Conservation (phyloP, 1,140 invertebrate species). For the Chionoecetes opilio region DNA sequence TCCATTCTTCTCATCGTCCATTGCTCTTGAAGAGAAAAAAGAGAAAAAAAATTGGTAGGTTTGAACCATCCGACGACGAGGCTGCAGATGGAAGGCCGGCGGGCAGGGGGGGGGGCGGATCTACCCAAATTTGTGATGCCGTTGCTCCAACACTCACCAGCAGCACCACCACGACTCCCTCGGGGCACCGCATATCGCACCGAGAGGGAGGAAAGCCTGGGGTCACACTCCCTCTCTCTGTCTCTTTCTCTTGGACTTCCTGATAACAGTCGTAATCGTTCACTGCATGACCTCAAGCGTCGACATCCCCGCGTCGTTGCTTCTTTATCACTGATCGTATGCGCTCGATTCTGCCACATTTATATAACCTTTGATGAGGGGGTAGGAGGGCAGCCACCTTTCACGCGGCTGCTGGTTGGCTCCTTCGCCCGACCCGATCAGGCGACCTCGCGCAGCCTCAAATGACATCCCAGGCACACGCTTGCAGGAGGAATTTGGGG, state of each 20-base stretch:
- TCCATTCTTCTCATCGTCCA: too few relatives aligned
- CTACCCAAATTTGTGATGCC: too few relatives aligned
- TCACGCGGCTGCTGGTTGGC: slow-evolving; percentile 12
- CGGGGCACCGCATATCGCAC: neutral
- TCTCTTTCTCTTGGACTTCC: neutral
- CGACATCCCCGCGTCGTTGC: neutral
- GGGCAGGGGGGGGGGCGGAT: neutral
- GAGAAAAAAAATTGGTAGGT: too few relatives aligned
- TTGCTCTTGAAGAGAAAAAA: too few relatives aligned
- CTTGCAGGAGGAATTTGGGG: neutral
- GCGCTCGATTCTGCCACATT: slow-evolving; percentile 12
- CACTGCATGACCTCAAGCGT: slow-evolving; percentile 24
- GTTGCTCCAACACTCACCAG: neutral
- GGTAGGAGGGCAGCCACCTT: neutral
- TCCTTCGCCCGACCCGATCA: neutral
- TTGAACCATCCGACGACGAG: neutral
- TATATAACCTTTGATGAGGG: neutral
- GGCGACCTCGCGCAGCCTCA: neutral
- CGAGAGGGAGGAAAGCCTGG: neutral
- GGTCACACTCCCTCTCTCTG: neutral
- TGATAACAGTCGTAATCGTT: neutral
- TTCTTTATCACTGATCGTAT: neutral
- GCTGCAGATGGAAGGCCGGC: neutral
- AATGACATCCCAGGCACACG: neutral
- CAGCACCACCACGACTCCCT: neutral